Conservation (phyloP, 2,113 vertebrate species). For the Myrmecobius fasciatus region DNA sequence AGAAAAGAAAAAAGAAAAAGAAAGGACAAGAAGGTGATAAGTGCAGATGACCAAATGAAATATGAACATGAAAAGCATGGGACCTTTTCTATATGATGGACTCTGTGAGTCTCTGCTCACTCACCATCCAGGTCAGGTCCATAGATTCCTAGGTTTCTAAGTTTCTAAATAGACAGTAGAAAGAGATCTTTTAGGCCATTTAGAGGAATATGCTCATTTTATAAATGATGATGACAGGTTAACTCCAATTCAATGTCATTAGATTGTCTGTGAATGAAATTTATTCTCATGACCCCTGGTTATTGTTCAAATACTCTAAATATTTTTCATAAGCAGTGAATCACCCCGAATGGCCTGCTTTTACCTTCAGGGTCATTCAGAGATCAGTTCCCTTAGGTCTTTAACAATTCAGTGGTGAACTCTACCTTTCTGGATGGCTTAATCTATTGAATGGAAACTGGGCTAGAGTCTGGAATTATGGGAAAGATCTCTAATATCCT, state of each 20-base stretch:
- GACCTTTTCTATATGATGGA: background rate
- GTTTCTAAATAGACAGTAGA: background rate
- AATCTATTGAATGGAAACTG: background rate
- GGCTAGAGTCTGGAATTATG: background rate
- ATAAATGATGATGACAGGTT: background rate
- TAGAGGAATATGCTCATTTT: background rate
- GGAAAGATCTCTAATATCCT: background rate
- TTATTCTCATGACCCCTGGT: no score
- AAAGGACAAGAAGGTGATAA: background rate
- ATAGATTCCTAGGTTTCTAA: background rate
- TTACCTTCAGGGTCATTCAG: background rate
- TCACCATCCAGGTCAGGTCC: no score
- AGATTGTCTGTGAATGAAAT: background rate
- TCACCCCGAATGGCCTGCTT: fast-evolving
- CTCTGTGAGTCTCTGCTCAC: background rate
- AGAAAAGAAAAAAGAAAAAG: no score
- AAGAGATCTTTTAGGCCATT: background rate
- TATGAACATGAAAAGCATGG: background rate
- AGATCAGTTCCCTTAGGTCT: background rate
- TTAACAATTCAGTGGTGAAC: slow-evolving; percentile 7
- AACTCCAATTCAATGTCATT: background rate
- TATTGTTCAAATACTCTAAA: no score
- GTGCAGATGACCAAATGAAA: background rate
- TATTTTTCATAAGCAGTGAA: background rate
- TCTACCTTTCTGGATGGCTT: background rate